A percentile compares a stretch with the other conserved stretches of the same genome.
phyloP scores from a whole-genome alignment of 2,113 vertebrate species.

The Phyllostomus hastatus region DNA sequence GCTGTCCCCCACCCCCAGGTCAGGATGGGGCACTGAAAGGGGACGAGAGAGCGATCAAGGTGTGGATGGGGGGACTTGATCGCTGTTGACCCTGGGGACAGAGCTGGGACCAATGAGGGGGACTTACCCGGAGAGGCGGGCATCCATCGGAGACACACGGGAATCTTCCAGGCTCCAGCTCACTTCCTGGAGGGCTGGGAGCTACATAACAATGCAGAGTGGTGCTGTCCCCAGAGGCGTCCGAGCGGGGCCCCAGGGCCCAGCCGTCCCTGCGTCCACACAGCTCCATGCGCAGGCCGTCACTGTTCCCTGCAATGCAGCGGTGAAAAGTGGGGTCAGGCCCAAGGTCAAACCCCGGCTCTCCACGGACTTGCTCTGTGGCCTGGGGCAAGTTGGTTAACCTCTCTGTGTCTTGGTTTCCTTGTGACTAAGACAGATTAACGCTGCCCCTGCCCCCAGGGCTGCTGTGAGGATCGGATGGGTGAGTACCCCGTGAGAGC shows the following conservation, averaged over 20 bases:
- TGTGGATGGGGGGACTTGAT: not conserved
- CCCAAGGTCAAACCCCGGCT: not conserved
- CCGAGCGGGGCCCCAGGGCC: not conserved
- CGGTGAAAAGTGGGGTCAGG: not conserved
- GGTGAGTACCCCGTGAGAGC: not conserved
- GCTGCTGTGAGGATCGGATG: not conserved
- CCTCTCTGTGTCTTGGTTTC: not conserved
- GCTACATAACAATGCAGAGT: not conserved
- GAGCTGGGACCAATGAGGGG: not conserved
- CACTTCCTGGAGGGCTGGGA: not conserved
- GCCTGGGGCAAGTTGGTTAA: not conserved
- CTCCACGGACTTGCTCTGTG: not conserved
- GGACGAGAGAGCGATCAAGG: not conserved
- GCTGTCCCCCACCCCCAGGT: accelerated
- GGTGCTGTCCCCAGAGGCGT: not conserved
- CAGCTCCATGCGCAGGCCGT: not conserved
- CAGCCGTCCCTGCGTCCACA: not conserved
- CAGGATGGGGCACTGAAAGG: not conserved
- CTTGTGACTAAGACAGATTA: not conserved
- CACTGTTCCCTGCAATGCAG: not conserved
- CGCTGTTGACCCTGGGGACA: not conserved
- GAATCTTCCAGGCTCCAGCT: not conserved
- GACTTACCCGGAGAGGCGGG: accelerated
- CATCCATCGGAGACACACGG: not conserved
- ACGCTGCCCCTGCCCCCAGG: not conserved